Evolutionary conservation across 1,140 invertebrate genomes (phyloP).

Genomic region (Acarapis woodi): DNA sequence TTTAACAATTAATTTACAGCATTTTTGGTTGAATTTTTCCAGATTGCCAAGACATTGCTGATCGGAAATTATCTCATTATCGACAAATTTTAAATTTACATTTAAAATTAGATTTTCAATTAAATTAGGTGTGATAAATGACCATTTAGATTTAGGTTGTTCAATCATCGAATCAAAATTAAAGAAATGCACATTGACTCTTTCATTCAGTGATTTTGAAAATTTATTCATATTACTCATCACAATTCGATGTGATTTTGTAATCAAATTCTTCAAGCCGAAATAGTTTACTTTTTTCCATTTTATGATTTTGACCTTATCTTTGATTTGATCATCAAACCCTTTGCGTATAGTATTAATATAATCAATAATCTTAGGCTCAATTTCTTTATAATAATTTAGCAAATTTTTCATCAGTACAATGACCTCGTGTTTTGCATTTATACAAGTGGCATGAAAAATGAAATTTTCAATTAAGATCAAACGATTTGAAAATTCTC

Average conservation of each 20-base stretch:
- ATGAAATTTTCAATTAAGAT: conserved; percentile 39
- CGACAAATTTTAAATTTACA: neutral
- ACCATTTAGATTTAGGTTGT: neutral
- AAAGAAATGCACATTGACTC: neutral
- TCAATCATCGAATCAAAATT: neutral
- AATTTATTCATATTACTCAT: conserved; percentile 59
- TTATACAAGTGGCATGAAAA: neutral
- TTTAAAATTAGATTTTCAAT: neutral
- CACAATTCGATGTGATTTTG: conserved; percentile 55
- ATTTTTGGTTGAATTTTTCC: neutral
- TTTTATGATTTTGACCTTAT: conserved; percentile 77
- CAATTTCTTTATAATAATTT: conserved; percentile 69
- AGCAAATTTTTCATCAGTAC: conserved; percentile 18
- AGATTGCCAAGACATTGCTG: neutral
- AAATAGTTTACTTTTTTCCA: conserved; percentile 88
- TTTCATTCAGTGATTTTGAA: conserved; percentile 16
- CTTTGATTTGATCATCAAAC: conserved; percentile 59
- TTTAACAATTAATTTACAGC: neutral
- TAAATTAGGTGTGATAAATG: no score
- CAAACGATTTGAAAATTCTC: conserved; percentile 49
- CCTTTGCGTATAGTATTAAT: conserved; percentile 35
- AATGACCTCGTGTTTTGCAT: neutral
- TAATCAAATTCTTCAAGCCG: conserved; percentile 53
- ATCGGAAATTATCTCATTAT: neutral
- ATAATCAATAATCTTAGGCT: conserved; percentile 25